phyloP scores from a whole-genome alignment of 2,888 invertebrate genomes.

The Stenoptilia bipunctidactyla region DNA sequence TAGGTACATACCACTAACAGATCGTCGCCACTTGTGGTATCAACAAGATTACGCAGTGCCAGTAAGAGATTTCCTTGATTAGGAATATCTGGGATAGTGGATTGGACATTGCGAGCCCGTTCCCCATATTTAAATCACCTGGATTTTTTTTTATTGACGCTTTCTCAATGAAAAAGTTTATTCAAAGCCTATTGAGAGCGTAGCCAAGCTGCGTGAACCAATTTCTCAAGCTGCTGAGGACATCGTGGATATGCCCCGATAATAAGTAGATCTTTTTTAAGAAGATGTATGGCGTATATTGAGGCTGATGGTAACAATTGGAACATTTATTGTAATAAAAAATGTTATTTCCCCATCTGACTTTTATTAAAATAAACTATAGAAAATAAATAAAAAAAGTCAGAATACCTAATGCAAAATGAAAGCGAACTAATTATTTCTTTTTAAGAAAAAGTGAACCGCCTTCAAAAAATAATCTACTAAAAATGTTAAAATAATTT shows the following conservation, averaged over 20 bases:
- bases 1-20: too few relatives aligned
- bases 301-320: slow-evolving; percentile 9
- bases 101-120: slow-evolving; percentile 6
- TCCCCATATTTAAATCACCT: slow-evolving; percentile 2
- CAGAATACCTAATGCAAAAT: too few relatives aligned
- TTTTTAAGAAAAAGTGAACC: too few relatives aligned
- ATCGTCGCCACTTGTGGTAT: slow-evolving; percentile 9
- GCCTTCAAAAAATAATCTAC: too few relatives aligned
- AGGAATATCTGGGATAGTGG: slow-evolving; percentile 8
- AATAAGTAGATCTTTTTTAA: slow-evolving; percentile 10
- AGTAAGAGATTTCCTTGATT: slow-evolving; percentile 7
- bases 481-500: too few relatives aligned
- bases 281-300: slow-evolving; percentile 10
- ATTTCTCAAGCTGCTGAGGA: slow-evolving; percentile 12
- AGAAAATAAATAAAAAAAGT: too few relatives aligned
- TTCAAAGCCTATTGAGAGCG: slow-evolving; percentile 8
- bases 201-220: slow-evolving; percentile 10
- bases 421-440: too few relatives aligned
- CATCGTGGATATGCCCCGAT: slow-evolving; percentile 10
- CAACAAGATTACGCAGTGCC: slow-evolving; percentile 11
- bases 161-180: slow-evolving; percentile 5
- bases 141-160: slow-evolving; percentile 6
- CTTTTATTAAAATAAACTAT: slow-evolving; percentile 10
- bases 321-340: slow-evolving; percentile 9
- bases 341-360: slow-evolving; percentile 6